Evolutionary conservation across 2,797 vertebrate genomes (phyloP), one percentile per base, ranked within the genome.

Genomic region (Rhinatrema bivittatum): DNA sequence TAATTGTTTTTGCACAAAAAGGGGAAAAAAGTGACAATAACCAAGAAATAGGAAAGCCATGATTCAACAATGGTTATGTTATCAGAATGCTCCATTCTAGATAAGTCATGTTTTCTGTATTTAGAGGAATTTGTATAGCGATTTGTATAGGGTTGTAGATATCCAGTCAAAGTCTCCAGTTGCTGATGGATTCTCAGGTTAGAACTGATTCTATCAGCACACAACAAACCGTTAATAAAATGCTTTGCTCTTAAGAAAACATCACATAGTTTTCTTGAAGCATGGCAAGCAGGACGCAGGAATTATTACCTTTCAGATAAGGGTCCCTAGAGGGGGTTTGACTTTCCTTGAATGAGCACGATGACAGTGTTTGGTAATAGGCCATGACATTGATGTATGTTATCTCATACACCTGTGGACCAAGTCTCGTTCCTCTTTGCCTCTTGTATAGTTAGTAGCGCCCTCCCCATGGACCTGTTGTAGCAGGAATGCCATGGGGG

Each of bases 341-440:
- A 25, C 34, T 28, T 35, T 22, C n/a, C n/a, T n/a, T 29, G 29
- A 39, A 39, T 37, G 16, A 38, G 59, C n/a, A 29, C 39, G 39
- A 46, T 46, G 47, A 48, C 50, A 46, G 25, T 30, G 27, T 61
- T 57, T 39, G 67, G 63, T 62, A 35, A 39, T 19, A 32, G 24
- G 25, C 47, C 37, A 25, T 26, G 42, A 49, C 42, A 32, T 29
- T 44, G 70, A 65, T 66, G 59, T 64, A 44, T 56, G 69, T 60
- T 53, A 76, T 67, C 47, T 8, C 64, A 84, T 79, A 78, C 60
- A 64, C 46, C 56, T 54, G 41, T 50, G 26, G 53, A 52, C 42
- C 5, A 22, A 63, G 61, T 50, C 56, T 48, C 10, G 2, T 8
- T 25, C 42, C 46, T 57, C 48, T 41, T 9, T 20, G 20, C 24